Base-by-base conservation (phyloP, 1,140 invertebrate species). In the Coptotermes formosanus region DNA sequence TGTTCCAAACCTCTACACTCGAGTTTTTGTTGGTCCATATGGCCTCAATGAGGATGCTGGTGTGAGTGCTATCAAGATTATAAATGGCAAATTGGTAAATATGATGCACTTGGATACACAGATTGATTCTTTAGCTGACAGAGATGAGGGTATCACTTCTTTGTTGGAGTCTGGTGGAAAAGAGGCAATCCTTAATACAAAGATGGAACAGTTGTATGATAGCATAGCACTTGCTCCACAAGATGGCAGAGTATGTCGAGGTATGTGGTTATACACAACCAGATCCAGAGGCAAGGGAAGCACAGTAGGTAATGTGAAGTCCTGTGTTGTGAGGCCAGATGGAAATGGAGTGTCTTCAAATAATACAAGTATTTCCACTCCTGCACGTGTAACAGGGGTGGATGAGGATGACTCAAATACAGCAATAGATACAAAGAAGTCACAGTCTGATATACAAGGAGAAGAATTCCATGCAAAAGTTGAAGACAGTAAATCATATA, bases 11-110 rank as follows among this genome's bases (percentile, higher is more conserved):
- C 64, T 75, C 64, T 75, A 75, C 14, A 75, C 64, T 75, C 7
- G 64, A 75, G 64, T 75, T n/a, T 75, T 75, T 16, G 30, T 75
- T 75, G 64, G 64, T 75, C 64, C 64, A 9, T 75, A 75, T 75
- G 64, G 64, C 2, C 64, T 75, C n/a, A 25, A 25, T 30, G 64
- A 75, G 7, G 64, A 75, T 8, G 64, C 64, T 75, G 64, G 64
- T 75, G 64, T 75, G 25, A 9, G n/a, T 75, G 64, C n/a, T 75
- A 30, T 75, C 25, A 75, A 75, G 64, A 75, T 75, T 75, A 14
- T 75, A n/a, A 75, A 75, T 30, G 64, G 64, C 6, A 75, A 30
- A 75, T 75, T 75, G 25, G 64, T 75, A 75, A 75, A 75, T 75
- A 30, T n/a, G 30, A 75, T 75, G 64, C 30, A 75, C 64, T 75